A percentile compares a stretch with the other conserved stretches of the same genome.
Evolutionary conservation across 2,888 invertebrate genomes (phyloP).

Genomic region (Dynastes grantii): DNA sequence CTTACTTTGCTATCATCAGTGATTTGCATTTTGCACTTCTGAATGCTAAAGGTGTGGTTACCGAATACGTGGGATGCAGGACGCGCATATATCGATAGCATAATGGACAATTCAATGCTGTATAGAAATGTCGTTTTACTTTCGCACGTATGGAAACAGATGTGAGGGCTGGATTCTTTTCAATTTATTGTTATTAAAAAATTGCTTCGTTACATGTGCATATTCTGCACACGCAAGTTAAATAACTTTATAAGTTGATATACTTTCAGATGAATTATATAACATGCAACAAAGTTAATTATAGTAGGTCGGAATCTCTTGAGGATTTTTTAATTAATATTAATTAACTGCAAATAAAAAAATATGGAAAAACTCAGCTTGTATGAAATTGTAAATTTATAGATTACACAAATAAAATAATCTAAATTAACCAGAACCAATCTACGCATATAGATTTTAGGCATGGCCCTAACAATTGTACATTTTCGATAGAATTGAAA

Average conservation of each 20-base stretch:
- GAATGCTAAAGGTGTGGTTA: conserved; percentile 17
- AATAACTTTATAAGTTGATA: neutral
- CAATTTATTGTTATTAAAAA: neutral
- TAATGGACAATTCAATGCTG: conserved; percentile 13
- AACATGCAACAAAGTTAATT: neutral
- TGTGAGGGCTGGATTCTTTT: neutral
- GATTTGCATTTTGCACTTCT: conserved; percentile 20
- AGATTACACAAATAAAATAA: no score
- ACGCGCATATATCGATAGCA: conserved; percentile 4
- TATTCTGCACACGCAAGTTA: neutral
- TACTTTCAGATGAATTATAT: neutral
- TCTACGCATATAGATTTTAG: no score
- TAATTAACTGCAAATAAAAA: no score
- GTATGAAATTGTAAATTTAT: no score
- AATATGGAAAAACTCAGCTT: no score
- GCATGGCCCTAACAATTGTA: no score
- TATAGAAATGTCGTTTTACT: conserved; percentile 10
- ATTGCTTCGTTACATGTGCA: neutral
- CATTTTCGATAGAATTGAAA: no score
- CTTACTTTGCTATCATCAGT: conserved; percentile 19
- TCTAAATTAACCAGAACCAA: no score
- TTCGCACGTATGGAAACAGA: neutral
- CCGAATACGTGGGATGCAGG: conserved; percentile 10
- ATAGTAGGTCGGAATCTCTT: no score
- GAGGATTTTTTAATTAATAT: no score